These are phyloP conservation scores for Palythoa grandiflora DNA, from an alignment of 92 coral and sea anemone species.

Conservation along the genomic window DNA sequence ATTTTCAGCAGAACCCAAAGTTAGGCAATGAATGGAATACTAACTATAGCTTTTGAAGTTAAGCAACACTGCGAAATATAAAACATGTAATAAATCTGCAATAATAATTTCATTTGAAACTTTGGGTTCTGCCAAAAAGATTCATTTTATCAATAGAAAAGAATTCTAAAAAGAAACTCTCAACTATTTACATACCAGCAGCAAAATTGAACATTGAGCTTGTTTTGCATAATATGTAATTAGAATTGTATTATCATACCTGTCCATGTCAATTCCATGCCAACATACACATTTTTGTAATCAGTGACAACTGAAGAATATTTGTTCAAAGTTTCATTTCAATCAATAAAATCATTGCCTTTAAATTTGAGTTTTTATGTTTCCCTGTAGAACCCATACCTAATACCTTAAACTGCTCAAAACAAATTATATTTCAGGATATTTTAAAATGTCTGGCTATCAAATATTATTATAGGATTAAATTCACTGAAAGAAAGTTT, in stretches of 20 bases:
- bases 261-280: constrained; percentile 13
- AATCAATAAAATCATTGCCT: not conserved
- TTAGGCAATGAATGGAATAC: constrained; percentile 4
- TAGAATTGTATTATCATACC: constrained; percentile 18
- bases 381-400: not conserved
- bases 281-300: constrained; percentile 30
- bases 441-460: not conserved
- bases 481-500: not conserved
- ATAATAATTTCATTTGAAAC: constrained; percentile 1
- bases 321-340: constrained; percentile 1
- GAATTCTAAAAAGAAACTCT: constrained; percentile 13
- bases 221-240: constrained; percentile 6
- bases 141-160: constrained; percentile 18
- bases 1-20: constrained; percentile 1
- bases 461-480: not conserved
- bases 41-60: not conserved
- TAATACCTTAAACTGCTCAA: not conserved
- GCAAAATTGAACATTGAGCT: constrained; percentile 1
- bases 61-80: not conserved
- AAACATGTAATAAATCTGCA: not conserved
- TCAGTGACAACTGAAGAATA: constrained; percentile 10
- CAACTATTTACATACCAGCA: not conserved
- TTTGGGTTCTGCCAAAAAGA: constrained; percentile 25
- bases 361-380: constrained; percentile 12
- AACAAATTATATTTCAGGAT: not conserved